These are phyloP conservation scores for Salvelinus sp. DNA, from an alignment of 2,113 vertebrate species.

Conservation along the genomic window DNA sequence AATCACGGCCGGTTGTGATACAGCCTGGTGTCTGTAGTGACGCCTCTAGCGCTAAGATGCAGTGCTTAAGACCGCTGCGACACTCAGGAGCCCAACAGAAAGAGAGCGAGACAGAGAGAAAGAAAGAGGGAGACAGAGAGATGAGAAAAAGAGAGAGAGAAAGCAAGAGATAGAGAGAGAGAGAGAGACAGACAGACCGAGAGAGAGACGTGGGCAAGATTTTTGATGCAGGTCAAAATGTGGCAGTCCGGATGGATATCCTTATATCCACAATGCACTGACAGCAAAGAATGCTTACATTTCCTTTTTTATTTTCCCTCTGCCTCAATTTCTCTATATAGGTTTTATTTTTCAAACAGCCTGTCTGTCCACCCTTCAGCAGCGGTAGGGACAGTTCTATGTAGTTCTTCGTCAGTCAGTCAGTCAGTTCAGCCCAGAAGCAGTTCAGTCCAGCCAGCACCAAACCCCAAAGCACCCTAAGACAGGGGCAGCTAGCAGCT, in stretches of 20 bases:
- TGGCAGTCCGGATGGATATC: conserved; percentile 83
- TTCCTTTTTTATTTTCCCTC: conserved; percentile 39
- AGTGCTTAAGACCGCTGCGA: no score
- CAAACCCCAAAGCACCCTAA: conserved; percentile 56
- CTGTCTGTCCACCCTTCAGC: conserved; percentile 62
- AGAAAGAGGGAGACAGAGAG: not conserved
- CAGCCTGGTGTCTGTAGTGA: no score
- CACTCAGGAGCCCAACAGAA: not conserved
- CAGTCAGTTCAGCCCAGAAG: conserved; percentile 57
- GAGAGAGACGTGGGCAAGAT: conserved; percentile 37
- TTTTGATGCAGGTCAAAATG: conserved; percentile 67
- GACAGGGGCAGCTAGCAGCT: conserved; percentile 62
- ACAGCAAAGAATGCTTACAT: conserved; percentile 86
- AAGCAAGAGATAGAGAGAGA: not conserved
- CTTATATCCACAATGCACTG: conserved; percentile 89
- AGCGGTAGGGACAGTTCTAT: conserved; percentile 50
- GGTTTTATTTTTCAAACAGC: conserved; percentile 44
- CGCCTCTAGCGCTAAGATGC: no score
- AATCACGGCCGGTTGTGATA: no score
- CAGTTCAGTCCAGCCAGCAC: conserved; percentile 63
- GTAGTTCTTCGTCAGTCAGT: conserved; percentile 42
- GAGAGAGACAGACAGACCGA: conserved; percentile 4
- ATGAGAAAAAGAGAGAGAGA: conserved; percentile 4
- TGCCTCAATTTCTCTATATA: conserved; percentile 3
- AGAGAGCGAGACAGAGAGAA: conserved; percentile 20